Percentiles rank a stretch among this genome's conserved stretches.
Conservation (phyloP, 2,113 vertebrate genomes). For the Echinops telfairi region DNA sequence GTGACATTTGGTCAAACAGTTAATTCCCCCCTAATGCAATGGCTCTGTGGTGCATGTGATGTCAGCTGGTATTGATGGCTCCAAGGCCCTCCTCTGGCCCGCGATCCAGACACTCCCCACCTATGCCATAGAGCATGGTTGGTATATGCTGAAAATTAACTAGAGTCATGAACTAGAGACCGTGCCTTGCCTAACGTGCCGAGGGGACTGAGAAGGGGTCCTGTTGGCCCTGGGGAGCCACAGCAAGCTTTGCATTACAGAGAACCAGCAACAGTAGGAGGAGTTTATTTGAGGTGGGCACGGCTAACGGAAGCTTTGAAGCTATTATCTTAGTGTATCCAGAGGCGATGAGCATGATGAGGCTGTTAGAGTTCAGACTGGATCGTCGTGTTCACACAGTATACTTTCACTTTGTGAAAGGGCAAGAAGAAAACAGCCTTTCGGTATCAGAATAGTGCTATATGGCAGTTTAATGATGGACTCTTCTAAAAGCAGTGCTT, state of each 20-base stretch:
- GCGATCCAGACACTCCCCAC: too few species aligned
- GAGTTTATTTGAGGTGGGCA: background rate
- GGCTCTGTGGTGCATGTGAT: too few species aligned
- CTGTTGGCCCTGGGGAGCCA: background rate
- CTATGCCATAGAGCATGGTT: background rate
- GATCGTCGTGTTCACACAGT: background rate
- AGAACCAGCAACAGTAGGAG: background rate
- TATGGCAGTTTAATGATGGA: slow-evolving; percentile 42
- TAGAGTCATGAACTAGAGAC: background rate
- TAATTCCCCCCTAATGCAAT: too few species aligned
- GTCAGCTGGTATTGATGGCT: too few species aligned
- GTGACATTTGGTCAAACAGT: too few species aligned
- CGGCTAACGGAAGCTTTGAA: slow-evolving; percentile 32
- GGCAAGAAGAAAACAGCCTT: background rate
- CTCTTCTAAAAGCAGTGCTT: slow-evolving; percentile 30
- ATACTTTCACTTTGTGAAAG: slow-evolving; percentile 55
- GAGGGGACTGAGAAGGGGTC: background rate
- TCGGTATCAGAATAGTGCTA: slow-evolving; percentile 47
- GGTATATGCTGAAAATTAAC: background rate
- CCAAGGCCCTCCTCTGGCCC: too few species aligned
- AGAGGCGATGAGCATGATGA: slow-evolving; percentile 5
- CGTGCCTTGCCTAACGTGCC: background rate
- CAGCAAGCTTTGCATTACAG: background rate
- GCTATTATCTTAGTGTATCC: slow-evolving; percentile 9
- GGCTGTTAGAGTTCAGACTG: slow-evolving; percentile 6